Percentiles rank a stretch among this genome's conserved stretches.
Conservation (phyloP, 2,888 invertebrate species). For the Scaptomyza cyrtandrae region DNA sequence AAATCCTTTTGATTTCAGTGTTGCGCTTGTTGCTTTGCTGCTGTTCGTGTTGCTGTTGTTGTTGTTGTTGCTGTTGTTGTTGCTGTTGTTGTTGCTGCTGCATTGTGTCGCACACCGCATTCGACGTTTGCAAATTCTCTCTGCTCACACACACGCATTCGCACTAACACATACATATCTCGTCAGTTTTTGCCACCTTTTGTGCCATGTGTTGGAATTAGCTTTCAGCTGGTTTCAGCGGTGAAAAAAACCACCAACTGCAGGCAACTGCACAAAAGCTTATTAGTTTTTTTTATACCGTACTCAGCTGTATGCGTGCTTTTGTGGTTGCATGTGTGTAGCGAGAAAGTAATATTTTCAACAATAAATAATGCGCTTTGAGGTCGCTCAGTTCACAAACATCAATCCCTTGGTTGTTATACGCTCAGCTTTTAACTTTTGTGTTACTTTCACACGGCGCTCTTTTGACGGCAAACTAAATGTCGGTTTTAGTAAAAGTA, state of each 20-base stretch:
- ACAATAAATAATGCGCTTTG: constrained; percentile 72
- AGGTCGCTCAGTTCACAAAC: constrained; percentile 58
- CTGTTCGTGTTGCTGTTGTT: constrained; percentile 9
- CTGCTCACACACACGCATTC: constrained; percentile 27
- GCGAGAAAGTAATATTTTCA: constrained; percentile 60
- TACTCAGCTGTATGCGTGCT: constrained; percentile 7
- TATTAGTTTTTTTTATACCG: constrained; percentile 52
- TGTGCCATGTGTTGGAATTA: constrained; percentile 76
- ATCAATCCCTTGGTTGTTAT: constrained; percentile 42
- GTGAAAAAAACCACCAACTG: constrained; percentile 46
- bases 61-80: constrained; percentile 30
- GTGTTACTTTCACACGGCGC: constrained; percentile 6
- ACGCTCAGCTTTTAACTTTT: constrained; percentile 7
- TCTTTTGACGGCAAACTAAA: constrained; percentile 26
- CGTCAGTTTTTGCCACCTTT: constrained; percentile 65
- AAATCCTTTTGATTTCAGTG: constrained; percentile 67
- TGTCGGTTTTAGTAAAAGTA: constrained; percentile 3
- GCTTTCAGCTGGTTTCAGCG: constrained; percentile 62
- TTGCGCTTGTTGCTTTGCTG: constrained; percentile 23
- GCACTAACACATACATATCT: constrained; percentile 13
- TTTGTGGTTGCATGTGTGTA: constrained; percentile 14
- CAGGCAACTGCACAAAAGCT: constrained; percentile 77
- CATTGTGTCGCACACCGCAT: constrained; percentile 52
- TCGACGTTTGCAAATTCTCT: constrained; percentile 55
- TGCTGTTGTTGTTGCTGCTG: constrained; percentile 28